Percentiles rank a stretch among this genome's conserved stretches.
These are phyloP conservation scores for Talpa occidentalis DNA, from an alignment of 2,113 vertebrate species.

Conservation along the genomic window DNA sequence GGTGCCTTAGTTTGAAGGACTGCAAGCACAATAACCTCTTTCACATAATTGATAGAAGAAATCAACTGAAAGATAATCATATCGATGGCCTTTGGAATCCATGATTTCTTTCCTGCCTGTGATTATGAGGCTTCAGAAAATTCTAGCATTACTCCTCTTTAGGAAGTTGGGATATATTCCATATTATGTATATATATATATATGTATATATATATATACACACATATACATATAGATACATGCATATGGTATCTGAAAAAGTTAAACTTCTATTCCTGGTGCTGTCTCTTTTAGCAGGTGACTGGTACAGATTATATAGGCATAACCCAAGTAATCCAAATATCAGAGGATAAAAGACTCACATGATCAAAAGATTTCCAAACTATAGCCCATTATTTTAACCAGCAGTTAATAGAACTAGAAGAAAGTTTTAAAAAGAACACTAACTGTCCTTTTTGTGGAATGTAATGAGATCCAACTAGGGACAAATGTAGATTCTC, in stretches of 20 bases:
- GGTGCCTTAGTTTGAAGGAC: not conserved
- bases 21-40: not conserved
- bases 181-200: too few relatives aligned
- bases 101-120: not conserved
- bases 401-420: not conserved
- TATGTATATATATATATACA: too few relatives aligned
- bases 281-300: not conserved
- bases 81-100: not conserved
- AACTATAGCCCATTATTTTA: slow-evolving; percentile 18
- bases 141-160: not conserved
- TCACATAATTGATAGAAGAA: not conserved
- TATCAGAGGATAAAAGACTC: not conserved
- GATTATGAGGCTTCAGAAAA: slow-evolving; percentile 12
- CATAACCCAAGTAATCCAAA: not conserved
- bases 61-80: not conserved
- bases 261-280: not conserved
- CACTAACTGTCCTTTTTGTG: not conserved
- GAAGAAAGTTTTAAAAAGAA: slow-evolving; percentile 5
- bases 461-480: not conserved
- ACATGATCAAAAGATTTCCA: not conserved
- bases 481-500: not conserved
- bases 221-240: not conserved
- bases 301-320: not conserved
- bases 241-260: not conserved
- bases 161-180: not conserved